Base-by-base conservation (phyloP, 2,113 vertebrate species). In the Cromileptes altivelis region DNA sequence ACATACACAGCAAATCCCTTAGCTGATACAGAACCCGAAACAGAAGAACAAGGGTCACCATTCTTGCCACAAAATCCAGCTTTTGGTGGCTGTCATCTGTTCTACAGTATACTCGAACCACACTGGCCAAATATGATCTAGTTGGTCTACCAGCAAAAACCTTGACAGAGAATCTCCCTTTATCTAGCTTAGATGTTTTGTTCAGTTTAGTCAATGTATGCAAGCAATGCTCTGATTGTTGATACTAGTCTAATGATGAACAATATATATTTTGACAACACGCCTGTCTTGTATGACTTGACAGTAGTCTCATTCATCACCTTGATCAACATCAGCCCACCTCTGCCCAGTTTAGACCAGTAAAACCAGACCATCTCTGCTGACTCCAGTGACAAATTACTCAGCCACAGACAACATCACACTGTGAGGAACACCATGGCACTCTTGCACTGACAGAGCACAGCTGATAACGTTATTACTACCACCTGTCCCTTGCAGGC, bases 401-500 rank as follows among this genome's bases (percentile, higher is more conserved):
- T 47, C 19, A 42, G 37, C 3, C n/a, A 15, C 13, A 30, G 56
- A 33, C 52, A 52, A 79, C 13, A 21, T 53, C 18, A 52, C 63
- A 30, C 45, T 4, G 6, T 21, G 11, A 72, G 21, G 1, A 58
- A 27, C 21, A 11, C 14, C 70, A 6, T 19, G 13, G 5, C 40
- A 23, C n/a, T 52, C 9, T 21, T 40, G 33, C 5, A 14, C 49
- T n/a, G 37, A n/a, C 13, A 77, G 11, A 25, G 40, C 52, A 27
- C 60, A 52, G 75, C 55, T 58, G 4, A 60, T 68, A 9, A 57
- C 33, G 37, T 55, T 27, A 23, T 27, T n/a, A 42, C 7, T 23
- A 40, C 55, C 55, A 13, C 57, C 71, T 74, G 27, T 64, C 18
- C 45, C n/a, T 68, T 45, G n/a, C 75, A 67, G 50, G 47, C 40